Evolutionary conservation across 2,888 invertebrate genomes (phyloP), one percentile per base, ranked within the genome.

Genomic region (Lithophane socia): DNA sequence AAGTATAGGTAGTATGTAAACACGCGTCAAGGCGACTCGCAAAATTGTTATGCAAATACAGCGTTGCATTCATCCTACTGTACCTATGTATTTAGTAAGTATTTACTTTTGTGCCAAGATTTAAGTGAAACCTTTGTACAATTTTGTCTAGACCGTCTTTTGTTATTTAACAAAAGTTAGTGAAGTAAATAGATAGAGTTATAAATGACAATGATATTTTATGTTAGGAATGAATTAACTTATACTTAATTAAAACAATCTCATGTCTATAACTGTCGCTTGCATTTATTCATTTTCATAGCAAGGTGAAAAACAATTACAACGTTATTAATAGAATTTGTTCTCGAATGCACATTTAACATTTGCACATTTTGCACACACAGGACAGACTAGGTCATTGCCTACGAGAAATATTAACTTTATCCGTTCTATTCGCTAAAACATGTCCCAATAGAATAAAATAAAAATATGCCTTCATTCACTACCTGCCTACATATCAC

Each of bases 31-130:
- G 94, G 94, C 89, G 81, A 92, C 86, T 91, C 90, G 93, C 92
- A 88, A 94, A 94, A 94, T 93, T 94, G 91, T 94, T 94, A 94
- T 95, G 94, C 92, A 94, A 94, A 95, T 94, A 91, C 79, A 85
- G 75, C 81, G 79, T 88, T 92, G 92, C 91, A 91, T 89, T 87
- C 90, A 88, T 91, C 87, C 88, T 86, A 86, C 88, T 88, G 86
- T 85, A 37, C 37, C 37, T 37, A 69, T 85, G 87, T 84, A 75
- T 82, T 87, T 87, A 87, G 86, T 86, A 80, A 87, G 86, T 86
- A 80, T 86, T 88, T 87, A 88, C 81, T 82, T 85, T 90, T 87
- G 86, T 87, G 74, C 80, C 82, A 88, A 79, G 68, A 77, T 75
- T 71, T 75, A 74, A 78, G 71, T 80, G 70, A 79, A 81, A 86